Evolutionary conservation across 2,888 invertebrate species (phyloP).

Genomic region (Acronicta aceris): DNA sequence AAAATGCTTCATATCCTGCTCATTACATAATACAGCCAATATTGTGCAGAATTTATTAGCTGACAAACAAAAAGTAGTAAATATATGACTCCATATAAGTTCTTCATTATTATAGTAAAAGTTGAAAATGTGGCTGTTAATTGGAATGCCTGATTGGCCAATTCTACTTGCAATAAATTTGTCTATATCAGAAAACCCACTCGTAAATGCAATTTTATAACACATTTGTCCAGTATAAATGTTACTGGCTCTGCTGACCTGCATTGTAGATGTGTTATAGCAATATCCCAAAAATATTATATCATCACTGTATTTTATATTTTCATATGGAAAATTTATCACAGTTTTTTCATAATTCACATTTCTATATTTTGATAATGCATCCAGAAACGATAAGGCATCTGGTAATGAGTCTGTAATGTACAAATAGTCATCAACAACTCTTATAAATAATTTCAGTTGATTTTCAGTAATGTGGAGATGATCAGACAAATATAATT

Average conservation of each 20-base stretch:
- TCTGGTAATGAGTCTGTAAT: conserved; percentile 79
- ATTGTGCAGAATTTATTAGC: conserved; percentile 87
- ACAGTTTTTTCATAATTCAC: conserved; percentile 82
- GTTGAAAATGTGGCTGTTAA: conserved; percentile 83
- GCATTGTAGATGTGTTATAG: conserved; percentile 76
- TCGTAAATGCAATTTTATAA: conserved; percentile 82
- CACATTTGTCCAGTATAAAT: conserved; percentile 83
- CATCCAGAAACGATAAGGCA: conserved; percentile 74
- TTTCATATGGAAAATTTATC: conserved; percentile 75
- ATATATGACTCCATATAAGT: conserved; percentile 79
- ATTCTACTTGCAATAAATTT: conserved; percentile 82
- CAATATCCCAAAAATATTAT: conserved; percentile 81
- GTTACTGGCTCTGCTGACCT: conserved; percentile 78
- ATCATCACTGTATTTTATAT: conserved; percentile 68
- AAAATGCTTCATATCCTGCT: conserved; percentile 70
- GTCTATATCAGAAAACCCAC: conserved; percentile 68
- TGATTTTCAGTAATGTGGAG: conserved; percentile 56
- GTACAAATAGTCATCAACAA: conserved; percentile 86
- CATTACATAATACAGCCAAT: conserved; percentile 74
- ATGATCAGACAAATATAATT: conserved; percentile 71
- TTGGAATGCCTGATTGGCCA: conserved; percentile 81
- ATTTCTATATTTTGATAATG: conserved; percentile 78
- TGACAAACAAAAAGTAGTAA: conserved; percentile 81
- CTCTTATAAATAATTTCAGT: conserved; percentile 76
- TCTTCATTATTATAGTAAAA: conserved; percentile 76